These are phyloP conservation scores for Apotomis betuletana DNA, from an alignment of 2,888 invertebrate species.

Conservation along the genomic window DNA sequence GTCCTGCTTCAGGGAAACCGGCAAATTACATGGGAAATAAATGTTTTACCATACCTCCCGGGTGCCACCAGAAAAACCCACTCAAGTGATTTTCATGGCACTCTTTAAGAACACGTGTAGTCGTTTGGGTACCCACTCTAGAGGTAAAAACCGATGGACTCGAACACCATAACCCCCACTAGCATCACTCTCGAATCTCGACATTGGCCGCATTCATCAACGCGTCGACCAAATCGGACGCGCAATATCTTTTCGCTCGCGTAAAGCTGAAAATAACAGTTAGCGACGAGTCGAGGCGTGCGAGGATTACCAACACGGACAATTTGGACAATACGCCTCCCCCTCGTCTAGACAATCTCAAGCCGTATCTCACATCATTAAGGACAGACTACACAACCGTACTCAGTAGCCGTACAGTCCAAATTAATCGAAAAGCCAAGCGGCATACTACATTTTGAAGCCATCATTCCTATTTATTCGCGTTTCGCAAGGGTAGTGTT, in stretches of 20 bases:
- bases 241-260: constrained; percentile 4
- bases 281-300: constrained; percentile 63
- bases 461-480: background rate
- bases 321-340: constrained; percentile 68
- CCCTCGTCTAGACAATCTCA: constrained; percentile 59
- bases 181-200: background rate
- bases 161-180: too few relatives aligned
- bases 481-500: background rate
- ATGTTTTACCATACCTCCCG: too few relatives aligned
- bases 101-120: too few relatives aligned
- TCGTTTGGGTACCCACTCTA: too few relatives aligned
- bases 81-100: too few relatives aligned
- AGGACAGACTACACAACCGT: background rate
- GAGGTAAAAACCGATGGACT: too few relatives aligned
- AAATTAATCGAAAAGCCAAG: background rate
- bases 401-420: constrained; percentile 2
- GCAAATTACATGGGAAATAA: too few relatives aligned
- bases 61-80: too few relatives aligned
- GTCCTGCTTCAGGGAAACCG: too few relatives aligned
- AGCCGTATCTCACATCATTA: constrained; percentile 50
- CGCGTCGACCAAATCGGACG: background rate
- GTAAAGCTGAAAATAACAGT: constrained; percentile 58
- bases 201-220: background rate
- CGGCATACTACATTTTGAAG: background rate
- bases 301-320: constrained; percentile 71